phyloP scores from a whole-genome alignment of 2,888 invertebrate species.

The Melolontha melolontha region DNA sequence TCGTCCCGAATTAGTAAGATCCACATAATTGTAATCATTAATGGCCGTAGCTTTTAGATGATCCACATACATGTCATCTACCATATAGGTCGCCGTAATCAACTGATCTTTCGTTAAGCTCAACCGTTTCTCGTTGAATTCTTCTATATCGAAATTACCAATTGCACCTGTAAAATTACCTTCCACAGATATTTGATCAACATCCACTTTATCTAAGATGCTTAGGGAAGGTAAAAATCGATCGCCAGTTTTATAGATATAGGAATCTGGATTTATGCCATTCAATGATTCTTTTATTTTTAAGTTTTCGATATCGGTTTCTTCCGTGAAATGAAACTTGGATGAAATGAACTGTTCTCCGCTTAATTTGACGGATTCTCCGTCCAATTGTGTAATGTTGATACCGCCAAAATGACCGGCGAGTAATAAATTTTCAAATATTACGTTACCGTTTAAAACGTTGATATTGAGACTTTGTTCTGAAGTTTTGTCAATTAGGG shows the following conservation, averaged over 20 bases:
- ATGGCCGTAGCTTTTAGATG: slow-evolving; percentile 53
- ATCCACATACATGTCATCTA: slow-evolving; percentile 58
- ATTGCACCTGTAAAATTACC: slow-evolving; percentile 61
- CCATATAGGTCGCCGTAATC: slow-evolving; percentile 58
- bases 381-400: slow-evolving; percentile 64
- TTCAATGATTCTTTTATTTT: slow-evolving; percentile 62
- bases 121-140: slow-evolving; percentile 57
- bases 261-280: slow-evolving; percentile 55
- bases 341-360: slow-evolving; percentile 62
- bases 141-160: slow-evolving; percentile 60
- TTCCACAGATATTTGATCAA: slow-evolving; percentile 57
- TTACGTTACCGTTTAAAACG: slow-evolving; percentile 63
- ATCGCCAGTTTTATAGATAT: slow-evolving; percentile 53
- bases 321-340: slow-evolving; percentile 59
- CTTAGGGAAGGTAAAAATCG: slow-evolving; percentile 46
- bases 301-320: slow-evolving; percentile 58
- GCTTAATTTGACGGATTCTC: slow-evolving; percentile 62
- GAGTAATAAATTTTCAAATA: slow-evolving; percentile 65
- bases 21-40: slow-evolving; percentile 61
- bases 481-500: slow-evolving; percentile 67
- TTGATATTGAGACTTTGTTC: slow-evolving; percentile 65
- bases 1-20: slow-evolving; percentile 54
- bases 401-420: slow-evolving; percentile 64
- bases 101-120: slow-evolving; percentile 59
- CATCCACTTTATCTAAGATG: slow-evolving; percentile 56